A percentile compares a stretch with the other conserved stretches of the same genome.
These are phyloP conservation scores for Linurgus olivaceus DNA, from an alignment of 2,797 vertebrate species.

Conservation along the genomic window DNA sequence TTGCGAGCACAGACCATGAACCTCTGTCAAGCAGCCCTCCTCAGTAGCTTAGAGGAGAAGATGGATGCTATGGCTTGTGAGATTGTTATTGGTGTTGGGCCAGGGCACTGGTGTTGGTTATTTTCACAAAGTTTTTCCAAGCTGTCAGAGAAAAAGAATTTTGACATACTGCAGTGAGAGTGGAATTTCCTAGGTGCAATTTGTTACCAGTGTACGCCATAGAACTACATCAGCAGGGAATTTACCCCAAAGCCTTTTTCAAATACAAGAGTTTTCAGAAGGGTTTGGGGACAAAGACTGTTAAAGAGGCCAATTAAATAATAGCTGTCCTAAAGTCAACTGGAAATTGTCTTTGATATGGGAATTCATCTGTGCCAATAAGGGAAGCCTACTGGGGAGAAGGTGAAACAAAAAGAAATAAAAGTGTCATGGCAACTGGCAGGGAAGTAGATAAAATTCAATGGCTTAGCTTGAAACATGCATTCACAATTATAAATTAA, in stretches of 20 bases:
- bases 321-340: conserved; percentile 9
- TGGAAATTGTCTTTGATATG: conserved; percentile 33
- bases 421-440: not conserved
- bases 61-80: not conserved
- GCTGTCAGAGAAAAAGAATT: not conserved
- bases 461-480: not conserved
- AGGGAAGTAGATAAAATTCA: not conserved
- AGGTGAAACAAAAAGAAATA: conserved; percentile 27
- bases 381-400: not conserved
- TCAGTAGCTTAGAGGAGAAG: not conserved
- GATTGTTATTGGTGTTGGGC: not conserved
- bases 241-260: not conserved
- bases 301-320: conserved; percentile 31
- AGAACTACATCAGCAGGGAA: not conserved
- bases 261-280: not conserved
- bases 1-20: fast-evolving
- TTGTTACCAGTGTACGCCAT: not conserved
- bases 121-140: not conserved
- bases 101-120: not conserved
- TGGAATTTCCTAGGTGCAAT: not conserved
- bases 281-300: not conserved
- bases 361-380: conserved; percentile 4
- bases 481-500: not conserved
- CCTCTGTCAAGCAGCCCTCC: not conserved
- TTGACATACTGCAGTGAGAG: not conserved